Conservation (phyloP, 2,113 vertebrate genomes). For the Podarcis muralis region DNA sequence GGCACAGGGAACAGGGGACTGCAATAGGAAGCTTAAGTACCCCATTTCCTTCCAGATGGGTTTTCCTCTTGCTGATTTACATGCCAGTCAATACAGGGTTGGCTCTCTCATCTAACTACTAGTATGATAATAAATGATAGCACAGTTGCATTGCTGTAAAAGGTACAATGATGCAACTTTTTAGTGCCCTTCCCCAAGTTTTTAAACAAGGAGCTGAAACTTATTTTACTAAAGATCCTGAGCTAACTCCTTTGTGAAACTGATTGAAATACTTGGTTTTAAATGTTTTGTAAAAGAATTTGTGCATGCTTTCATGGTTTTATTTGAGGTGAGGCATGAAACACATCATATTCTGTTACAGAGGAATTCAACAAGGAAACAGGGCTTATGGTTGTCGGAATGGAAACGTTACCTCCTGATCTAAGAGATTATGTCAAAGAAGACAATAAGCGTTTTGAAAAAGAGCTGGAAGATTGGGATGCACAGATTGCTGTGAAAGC, state of each 20-base stretch:
- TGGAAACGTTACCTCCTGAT: slow-evolving; percentile 93
- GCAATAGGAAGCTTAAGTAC: background rate
- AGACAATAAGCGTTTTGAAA: slow-evolving; percentile 92
- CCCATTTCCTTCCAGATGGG: background rate
- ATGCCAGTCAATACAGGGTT: background rate
- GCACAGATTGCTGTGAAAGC: slow-evolving; percentile 85
- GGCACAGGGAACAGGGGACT: background rate
- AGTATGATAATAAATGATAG: background rate
- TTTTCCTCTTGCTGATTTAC: background rate
- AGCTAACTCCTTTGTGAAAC: background rate
- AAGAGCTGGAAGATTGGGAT: slow-evolving; percentile 93
- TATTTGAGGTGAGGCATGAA: slow-evolving; percentile 9
- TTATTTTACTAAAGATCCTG: background rate
- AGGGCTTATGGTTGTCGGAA: slow-evolving; percentile 88
- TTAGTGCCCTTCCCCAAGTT: background rate
- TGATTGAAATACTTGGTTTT: background rate
- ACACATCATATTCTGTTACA: slow-evolving; percentile 65
- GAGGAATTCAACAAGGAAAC: slow-evolving; percentile 97
- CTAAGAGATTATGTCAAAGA: slow-evolving; percentile 92
- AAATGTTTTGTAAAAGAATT: background rate
- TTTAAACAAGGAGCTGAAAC: background rate
- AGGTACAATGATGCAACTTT: background rate
- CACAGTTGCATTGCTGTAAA: background rate
- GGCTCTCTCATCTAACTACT: background rate
- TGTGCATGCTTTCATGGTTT: background rate